Conservation (phyloP, 2,888 invertebrate species). For the Polymixis lichenea region DNA sequence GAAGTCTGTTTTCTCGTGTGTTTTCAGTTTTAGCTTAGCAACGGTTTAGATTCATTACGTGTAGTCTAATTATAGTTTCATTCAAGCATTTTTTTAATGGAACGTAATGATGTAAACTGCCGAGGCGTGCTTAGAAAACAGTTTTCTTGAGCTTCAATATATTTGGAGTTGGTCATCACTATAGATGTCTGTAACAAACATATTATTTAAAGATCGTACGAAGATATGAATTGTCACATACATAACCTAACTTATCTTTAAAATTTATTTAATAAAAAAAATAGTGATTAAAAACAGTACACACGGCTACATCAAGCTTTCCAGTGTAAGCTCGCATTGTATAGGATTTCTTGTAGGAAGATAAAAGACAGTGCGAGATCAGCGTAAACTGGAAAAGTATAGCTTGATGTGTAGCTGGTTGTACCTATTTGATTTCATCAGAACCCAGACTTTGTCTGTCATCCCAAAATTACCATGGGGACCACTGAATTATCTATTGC, state of each 20-base stretch:
- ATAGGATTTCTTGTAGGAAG: no score
- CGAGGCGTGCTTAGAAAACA: neutral
- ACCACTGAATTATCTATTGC: neutral
- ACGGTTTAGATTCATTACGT: conserved; percentile 10
- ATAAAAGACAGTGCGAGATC: no score
- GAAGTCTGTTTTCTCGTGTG: conserved; percentile 22
- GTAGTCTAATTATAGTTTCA: conserved; percentile 19
- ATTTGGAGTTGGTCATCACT: neutral
- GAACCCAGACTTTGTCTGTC: no score
- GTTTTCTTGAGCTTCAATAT: neutral
- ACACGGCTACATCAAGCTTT: no score
- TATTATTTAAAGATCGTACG: neutral
- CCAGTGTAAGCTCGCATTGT: no score
- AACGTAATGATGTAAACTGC: neutral
- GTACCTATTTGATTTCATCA: neutral
- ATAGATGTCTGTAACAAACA: neutral
- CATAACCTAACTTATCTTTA: neutral
- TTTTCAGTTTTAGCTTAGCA: conserved; percentile 11
- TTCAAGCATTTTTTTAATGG: conserved; percentile 7
- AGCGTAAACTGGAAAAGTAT: no score
- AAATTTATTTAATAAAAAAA: no score
- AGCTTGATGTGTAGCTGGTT: no score
- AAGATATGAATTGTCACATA: neutral
- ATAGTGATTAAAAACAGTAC: neutral
- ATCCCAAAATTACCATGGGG: neutral